These are phyloP conservation scores for Formicarius rufipectus DNA, from an alignment of 2,113 vertebrate genomes.

Conservation along the genomic window DNA sequence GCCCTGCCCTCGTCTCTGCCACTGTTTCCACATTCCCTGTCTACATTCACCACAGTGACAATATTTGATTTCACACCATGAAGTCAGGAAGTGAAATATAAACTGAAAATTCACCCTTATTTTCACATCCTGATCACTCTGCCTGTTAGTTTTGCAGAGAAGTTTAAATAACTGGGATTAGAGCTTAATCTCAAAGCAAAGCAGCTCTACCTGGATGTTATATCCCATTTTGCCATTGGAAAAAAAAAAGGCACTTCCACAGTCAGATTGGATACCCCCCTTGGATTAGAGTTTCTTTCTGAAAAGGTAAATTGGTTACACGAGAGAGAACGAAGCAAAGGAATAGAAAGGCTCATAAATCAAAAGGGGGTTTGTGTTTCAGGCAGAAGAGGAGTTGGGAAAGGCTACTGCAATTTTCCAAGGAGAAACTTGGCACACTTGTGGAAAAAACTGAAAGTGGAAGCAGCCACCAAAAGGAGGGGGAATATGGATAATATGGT, in stretches of 20 bases:
- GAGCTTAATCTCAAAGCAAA: background rate
- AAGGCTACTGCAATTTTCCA: background rate
- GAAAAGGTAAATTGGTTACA: background rate
- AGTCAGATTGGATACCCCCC: background rate
- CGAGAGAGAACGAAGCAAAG: background rate
- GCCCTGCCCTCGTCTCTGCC: background rate
- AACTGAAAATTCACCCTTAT: background rate
- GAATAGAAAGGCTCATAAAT: background rate
- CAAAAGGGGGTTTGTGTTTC: background rate
- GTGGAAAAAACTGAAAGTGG: background rate
- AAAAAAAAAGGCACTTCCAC: background rate
- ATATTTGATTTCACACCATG: background rate
- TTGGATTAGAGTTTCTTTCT: background rate
- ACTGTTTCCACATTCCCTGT: background rate
- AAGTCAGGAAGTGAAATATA: background rate
- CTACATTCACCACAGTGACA: background rate
- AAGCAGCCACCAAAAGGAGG: background rate
- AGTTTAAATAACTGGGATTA: background rate
- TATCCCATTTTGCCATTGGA: background rate
- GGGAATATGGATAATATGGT: too few species aligned
- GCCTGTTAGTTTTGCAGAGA: background rate
- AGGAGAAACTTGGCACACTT: rapidly evolving
- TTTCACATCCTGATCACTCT: background rate
- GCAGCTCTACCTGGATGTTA: background rate
- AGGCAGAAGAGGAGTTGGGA: background rate